Evolutionary conservation across 1,140 invertebrate species (phyloP), one percentile per base, ranked within the genome.

Genomic region (Yoshiicerus persimilis): DNA sequence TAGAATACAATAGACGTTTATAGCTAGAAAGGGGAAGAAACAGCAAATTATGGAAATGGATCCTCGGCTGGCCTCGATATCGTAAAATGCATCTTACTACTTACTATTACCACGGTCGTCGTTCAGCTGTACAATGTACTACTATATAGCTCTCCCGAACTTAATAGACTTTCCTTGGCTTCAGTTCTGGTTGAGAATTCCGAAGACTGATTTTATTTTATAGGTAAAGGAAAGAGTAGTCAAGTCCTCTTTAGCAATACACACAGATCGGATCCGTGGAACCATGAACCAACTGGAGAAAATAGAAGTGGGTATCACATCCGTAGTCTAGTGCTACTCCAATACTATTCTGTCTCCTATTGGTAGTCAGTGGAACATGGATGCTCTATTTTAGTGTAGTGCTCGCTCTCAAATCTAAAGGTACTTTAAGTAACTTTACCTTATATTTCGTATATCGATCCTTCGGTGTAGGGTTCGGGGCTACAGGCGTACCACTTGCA

Each of bases 361-460:
- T 39, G 38, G 38, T n/a, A 47, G 41, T 16, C 13, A 16, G 5
- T 20, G 41, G 41, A 47, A 47, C 41, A 47, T 47, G 47, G 47
- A 56, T 56, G 20, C 47, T 56, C 47, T 5, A 56, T 56, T 56
- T 56, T 56, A 56, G 13, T 56, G 16, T 56, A 56, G 47, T 16
- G n/a, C 47, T 56, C 47, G 20, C n/a, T 16, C 39, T 41, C 47
- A n/a, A 56, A 56, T 56, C 47, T 56, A 56, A 56, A 16, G 47
- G 2, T 20, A 16, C 47, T n/a, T 56, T n/a, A 56, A 56, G 20
- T 56, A 56, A 38, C 34, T 38, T 47, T 47, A 90, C 89, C 89
- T 90, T 90, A 66, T 90, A 88, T 36, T 89, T 90, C 20, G 86
- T 83, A 83, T 80, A 90, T 88, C 86, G 86, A 84, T 87, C 88